Evolutionary conservation across 2,888 invertebrate genomes (phyloP).

Genomic region (Macrophya annulata): DNA sequence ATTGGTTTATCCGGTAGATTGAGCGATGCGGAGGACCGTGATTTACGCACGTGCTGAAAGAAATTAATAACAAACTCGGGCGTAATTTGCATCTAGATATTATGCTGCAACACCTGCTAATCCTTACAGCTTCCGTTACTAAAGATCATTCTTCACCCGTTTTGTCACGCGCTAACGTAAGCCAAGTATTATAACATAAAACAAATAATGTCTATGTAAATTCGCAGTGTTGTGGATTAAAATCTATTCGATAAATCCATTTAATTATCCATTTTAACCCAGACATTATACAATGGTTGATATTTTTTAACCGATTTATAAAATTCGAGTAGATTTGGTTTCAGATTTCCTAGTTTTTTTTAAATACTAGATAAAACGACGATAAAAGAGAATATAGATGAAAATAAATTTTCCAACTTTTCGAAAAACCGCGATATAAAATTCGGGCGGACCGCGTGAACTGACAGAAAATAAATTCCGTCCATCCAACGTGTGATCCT

Average conservation of each 20-base stretch:
- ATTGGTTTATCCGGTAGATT: not conserved
- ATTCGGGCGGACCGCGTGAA: not conserved
- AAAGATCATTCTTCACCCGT: not conserved
- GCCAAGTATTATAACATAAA: not conserved
- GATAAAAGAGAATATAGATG: not conserved
- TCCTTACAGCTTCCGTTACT: not conserved
- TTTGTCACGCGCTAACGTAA: conserved; percentile 18
- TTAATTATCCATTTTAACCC: not conserved
- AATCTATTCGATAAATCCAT: conserved; percentile 6
- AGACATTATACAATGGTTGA: not conserved
- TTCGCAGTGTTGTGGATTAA: conserved; percentile 1
- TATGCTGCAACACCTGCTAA: conserved; percentile 11
- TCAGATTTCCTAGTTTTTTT: not conserved
- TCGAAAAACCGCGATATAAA: not conserved
- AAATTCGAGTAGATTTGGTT: not conserved
- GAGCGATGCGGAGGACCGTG: not conserved
- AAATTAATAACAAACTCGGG: conserved; percentile 22
- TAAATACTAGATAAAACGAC: not conserved
- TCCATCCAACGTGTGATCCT: not conserved
- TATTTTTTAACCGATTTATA: not conserved
- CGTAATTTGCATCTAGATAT: not conserved
- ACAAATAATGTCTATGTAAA: conserved; percentile 14
- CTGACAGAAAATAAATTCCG: not conserved
- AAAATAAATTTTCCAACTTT: not conserved
- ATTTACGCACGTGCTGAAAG: conserved; percentile 2